These are phyloP conservation scores for Luperina nickerlii DNA, from an alignment of 2,888 invertebrate genomes.

Conservation along the genomic window DNA sequence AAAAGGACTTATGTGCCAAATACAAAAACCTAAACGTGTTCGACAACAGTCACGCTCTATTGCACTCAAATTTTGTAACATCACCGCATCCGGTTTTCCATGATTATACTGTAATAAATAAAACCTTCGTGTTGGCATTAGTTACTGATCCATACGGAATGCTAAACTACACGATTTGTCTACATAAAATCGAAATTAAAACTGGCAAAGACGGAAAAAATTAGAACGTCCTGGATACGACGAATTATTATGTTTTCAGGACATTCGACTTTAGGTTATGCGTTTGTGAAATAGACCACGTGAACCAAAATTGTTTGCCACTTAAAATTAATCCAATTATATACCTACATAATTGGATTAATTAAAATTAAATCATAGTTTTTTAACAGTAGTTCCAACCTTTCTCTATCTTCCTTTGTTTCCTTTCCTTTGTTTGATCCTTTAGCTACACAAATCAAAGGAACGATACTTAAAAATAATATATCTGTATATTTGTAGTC, in stretches of 20 bases:
- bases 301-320: constrained; percentile 2
- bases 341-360: neutral
- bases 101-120: constrained; percentile 71
- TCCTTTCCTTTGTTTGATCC: too few species aligned
- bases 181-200: constrained; percentile 47
- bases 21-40: constrained; percentile 67
- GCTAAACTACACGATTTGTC: constrained; percentile 60
- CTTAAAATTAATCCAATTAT: neutral
- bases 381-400: constrained; percentile 1
- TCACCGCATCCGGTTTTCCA: constrained; percentile 79
- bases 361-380: neutral
- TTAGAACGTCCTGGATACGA: constrained; percentile 38
- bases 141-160: constrained; percentile 70
- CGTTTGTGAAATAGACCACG: constrained; percentile 36
- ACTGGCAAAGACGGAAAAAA: constrained; percentile 38
- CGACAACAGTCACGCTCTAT: constrained; percentile 79
- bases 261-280: constrained; percentile 9
- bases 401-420: too few species aligned
- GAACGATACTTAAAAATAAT: constrained; percentile 8
- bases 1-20: constrained; percentile 43
- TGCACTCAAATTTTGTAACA: constrained; percentile 79
- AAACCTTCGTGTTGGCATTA: constrained; percentile 69
- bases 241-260: constrained; percentile 23
- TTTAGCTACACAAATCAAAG: neutral
- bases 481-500: neutral